A percentile compares a stretch with the other conserved stretches of the same genome.
phyloP scores from a whole-genome alignment of 2,113 vertebrate genomes.

The Eulemur macaco region DNA sequence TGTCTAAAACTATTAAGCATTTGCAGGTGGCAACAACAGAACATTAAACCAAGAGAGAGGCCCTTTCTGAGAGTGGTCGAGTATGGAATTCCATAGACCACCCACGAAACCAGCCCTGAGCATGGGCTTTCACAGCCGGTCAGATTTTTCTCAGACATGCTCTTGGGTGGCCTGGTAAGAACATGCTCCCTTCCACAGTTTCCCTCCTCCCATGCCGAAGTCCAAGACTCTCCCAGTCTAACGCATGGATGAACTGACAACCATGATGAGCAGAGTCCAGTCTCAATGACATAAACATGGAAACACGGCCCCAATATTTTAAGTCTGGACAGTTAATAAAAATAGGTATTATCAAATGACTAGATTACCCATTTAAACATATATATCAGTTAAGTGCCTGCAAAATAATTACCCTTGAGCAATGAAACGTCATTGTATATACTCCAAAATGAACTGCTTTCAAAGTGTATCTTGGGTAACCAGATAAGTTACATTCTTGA shows the following conservation, averaged over 20 bases:
- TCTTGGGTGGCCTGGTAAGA: neutral
- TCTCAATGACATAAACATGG: neutral
- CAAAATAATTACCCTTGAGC: neutral
- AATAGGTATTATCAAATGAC: neutral
- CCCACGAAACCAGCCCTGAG: neutral
- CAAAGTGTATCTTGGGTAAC: neutral
- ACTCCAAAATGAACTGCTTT: neutral
- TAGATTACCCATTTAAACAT: neutral
- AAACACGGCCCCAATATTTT: neutral
- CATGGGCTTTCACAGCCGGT: neutral
- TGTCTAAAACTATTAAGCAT: neutral
- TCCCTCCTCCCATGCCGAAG: neutral
- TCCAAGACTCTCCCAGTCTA: neutral
- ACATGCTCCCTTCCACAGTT: neutral
- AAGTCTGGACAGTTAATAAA: constrained; percentile 10
- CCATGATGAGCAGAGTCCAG: neutral
- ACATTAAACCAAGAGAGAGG: neutral
- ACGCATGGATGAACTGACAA: neutral
- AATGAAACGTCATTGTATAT: neutral
- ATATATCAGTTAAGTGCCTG: neutral
- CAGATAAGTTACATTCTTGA: neutral
- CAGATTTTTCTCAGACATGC: neutral
- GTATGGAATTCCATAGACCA: neutral
- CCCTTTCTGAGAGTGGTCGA: neutral
- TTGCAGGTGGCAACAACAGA: neutral